Conservation (phyloP, 1,140 invertebrate genomes). For the Drosophila watanabei region DNA sequence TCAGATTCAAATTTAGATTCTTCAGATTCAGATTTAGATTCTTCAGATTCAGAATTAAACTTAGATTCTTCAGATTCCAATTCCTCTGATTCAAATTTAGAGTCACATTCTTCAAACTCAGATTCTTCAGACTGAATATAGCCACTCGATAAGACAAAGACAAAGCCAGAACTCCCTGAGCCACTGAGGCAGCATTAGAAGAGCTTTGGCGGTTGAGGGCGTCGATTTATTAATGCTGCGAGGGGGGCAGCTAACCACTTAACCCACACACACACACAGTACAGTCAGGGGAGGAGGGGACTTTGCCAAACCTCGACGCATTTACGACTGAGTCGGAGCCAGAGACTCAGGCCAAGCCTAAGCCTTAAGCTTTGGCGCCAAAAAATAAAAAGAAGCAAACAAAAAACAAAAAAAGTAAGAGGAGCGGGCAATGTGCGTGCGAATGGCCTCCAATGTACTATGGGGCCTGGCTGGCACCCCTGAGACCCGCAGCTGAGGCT, state of each 20-base stretch:
- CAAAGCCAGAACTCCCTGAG: slow-evolving; percentile 3
- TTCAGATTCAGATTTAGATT: too few species aligned
- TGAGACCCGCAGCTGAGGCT: slow-evolving; percentile 10
- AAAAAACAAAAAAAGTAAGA: neutral
- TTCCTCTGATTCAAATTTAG: neutral
- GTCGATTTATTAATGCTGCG: slow-evolving; percentile 7
- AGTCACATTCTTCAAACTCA: too few species aligned
- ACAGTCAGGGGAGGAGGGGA: neutral
- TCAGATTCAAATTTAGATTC: too few species aligned
- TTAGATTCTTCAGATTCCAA: neutral
- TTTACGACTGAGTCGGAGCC: slow-evolving; percentile 45
- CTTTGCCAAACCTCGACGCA: slow-evolving; percentile 8
- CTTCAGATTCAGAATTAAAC: too few species aligned
- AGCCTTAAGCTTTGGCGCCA: slow-evolving; percentile 42
- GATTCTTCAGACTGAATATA: slow-evolving; percentile 3
- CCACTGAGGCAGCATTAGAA: slow-evolving; percentile 15
- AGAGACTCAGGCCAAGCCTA: slow-evolving; percentile 3
- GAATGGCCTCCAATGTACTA: slow-evolving; percentile 45
- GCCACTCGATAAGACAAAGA: slow-evolving; percentile 15
- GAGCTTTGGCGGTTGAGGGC: slow-evolving; percentile 11
- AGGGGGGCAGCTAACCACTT: neutral
- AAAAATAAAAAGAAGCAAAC: slow-evolving; percentile 18
- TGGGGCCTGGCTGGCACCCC: neutral
- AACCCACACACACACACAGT: neutral
- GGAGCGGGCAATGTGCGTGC: slow-evolving; percentile 65